A percentile compares a stretch with the other conserved stretches of the same genome.
Evolutionary conservation across 2,113 vertebrate genomes (phyloP).

Genomic region (Isichthys henryi): DNA sequence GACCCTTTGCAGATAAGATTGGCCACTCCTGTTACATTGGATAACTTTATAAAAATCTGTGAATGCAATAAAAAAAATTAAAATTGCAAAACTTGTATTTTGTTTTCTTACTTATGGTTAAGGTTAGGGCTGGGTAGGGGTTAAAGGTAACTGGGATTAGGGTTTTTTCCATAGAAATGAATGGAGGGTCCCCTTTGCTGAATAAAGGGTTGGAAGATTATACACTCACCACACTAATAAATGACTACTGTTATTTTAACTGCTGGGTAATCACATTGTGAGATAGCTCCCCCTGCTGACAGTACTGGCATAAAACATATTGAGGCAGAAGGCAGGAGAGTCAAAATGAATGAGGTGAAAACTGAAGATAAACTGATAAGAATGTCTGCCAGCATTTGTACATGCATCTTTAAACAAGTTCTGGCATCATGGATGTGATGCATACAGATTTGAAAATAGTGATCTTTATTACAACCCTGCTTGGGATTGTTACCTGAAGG

Average conservation of each 20-base stretch:
- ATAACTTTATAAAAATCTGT: neutral
- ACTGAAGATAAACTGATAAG: neutral
- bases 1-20: no score
- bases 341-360: neutral
- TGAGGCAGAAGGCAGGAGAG: neutral
- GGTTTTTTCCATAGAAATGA: neutral
- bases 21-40: no score
- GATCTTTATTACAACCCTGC: neutral
- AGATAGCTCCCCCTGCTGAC: neutral
- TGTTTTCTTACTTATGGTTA: no score
- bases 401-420: neutral
- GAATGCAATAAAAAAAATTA: neutral
- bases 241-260: neutral
- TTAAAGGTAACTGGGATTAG: neutral
- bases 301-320: neutral
- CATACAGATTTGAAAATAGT: neutral
- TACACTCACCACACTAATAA: neutral
- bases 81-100: neutral
- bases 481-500: neutral
- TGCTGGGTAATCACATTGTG: neutral
- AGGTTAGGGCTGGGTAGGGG: no score
- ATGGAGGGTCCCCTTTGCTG: neutral
- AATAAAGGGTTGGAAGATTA: neutral
- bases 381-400: neutral
- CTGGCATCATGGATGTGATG: neutral